These are phyloP conservation scores for Pantelozetes paolii DNA, from an alignment of 2,888 invertebrate genomes.

Conservation along the genomic window DNA sequence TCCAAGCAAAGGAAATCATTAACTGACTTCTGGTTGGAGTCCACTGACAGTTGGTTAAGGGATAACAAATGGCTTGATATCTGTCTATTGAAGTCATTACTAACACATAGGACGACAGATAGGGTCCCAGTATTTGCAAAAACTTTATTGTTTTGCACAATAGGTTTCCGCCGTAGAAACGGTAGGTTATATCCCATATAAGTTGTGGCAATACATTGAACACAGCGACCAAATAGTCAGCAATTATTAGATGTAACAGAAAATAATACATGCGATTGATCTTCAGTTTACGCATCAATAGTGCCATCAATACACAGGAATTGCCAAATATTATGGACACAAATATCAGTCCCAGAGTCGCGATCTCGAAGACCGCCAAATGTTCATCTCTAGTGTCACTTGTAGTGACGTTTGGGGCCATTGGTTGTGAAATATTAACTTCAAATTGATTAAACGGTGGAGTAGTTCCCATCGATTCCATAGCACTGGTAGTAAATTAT, in stretches of 20 bases:
- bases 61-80: conserved; percentile 57
- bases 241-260: conserved; percentile 65
- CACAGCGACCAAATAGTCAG: conserved; percentile 66
- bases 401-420: not conserved
- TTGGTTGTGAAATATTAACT: no score
- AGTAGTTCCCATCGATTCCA: not conserved
- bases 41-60: conserved; percentile 62
- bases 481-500: not conserved
- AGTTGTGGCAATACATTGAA: conserved; percentile 67
- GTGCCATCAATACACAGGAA: conserved; percentile 57
- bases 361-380: conserved; percentile 61
- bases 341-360: conserved; percentile 60
- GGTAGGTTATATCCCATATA: conserved; percentile 62
- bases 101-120: conserved; percentile 61
- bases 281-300: conserved; percentile 60
- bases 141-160: conserved; percentile 64
- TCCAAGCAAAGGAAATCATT: conserved; percentile 55
- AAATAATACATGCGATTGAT: conserved; percentile 67
- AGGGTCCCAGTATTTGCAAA: conserved; percentile 63
- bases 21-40: conserved; percentile 48
- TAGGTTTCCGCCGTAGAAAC: conserved; percentile 55
- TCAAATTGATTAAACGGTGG: no score
- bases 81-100: conserved; percentile 55
- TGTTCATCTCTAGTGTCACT: conserved; percentile 57
- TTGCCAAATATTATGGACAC: conserved; percentile 62